Evolutionary conservation across 2,888 invertebrate species (phyloP).

Genomic region (Lasioglossum malachurum): DNA sequence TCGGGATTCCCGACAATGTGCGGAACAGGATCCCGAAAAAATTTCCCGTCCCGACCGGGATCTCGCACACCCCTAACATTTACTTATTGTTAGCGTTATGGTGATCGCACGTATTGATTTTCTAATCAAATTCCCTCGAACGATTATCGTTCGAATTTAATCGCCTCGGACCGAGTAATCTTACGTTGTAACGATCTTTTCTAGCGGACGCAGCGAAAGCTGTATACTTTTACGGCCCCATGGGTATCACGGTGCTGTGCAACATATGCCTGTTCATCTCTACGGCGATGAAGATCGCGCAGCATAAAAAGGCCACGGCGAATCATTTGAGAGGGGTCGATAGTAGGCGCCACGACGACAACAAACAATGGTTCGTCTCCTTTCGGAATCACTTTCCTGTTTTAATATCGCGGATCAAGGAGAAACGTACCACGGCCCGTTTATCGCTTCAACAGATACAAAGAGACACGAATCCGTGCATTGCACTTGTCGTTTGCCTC

Average conservation of each 20-base stretch:
- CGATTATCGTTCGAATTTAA: neutral
- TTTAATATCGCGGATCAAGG: neutral
- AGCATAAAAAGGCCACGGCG: constrained; percentile 89
- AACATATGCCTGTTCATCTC: constrained; percentile 89
- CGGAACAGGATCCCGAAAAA: too few relatives aligned
- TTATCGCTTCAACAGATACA: neutral
- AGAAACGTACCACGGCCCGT: neutral
- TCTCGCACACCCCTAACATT: too few relatives aligned
- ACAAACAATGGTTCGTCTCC: constrained; percentile 86
- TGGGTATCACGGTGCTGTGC: constrained; percentile 88
- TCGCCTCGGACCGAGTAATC: neutral
- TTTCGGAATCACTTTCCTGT: neutral
- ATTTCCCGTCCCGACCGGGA: too few relatives aligned
- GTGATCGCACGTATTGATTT: too few relatives aligned
- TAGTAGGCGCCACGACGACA: constrained; percentile 88
- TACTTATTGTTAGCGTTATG: too few relatives aligned
- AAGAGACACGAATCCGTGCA: neutral
- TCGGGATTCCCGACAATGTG: too few relatives aligned
- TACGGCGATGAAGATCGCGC: constrained; percentile 89
- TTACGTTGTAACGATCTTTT: neutral
- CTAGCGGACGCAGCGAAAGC: constrained; percentile 87
- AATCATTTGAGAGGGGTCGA: constrained; percentile 88
- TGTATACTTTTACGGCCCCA: constrained; percentile 90
- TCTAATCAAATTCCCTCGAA: neutral
- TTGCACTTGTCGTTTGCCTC: neutral